phyloP scores from a whole-genome alignment of 2,888 invertebrate genomes.

The Agrotis ipsilon region DNA sequence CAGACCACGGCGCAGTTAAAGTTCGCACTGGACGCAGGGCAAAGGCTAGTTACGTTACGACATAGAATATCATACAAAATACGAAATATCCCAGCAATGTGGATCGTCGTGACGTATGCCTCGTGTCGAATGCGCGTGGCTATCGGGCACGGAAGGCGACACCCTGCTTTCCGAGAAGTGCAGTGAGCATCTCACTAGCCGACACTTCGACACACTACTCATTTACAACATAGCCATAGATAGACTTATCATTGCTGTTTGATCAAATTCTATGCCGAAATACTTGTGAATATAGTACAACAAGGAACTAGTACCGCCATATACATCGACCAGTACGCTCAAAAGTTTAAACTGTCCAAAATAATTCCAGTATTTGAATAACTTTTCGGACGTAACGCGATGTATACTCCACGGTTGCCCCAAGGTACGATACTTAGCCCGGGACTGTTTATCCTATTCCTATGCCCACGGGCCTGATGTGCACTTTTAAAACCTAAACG shows the following conservation, averaged over 20 bases:
- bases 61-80: constrained; percentile 7
- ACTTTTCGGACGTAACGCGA: background rate
- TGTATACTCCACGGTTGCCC: background rate
- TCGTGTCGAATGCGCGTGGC: constrained; percentile 51
- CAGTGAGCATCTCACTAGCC: constrained; percentile 68
- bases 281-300: background rate
- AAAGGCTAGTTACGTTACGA: too few relatives aligned
- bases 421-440: background rate
- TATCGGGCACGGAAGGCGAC: constrained; percentile 71
- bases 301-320: background rate
- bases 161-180: constrained; percentile 78
- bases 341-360: background rate
- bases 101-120: constrained; percentile 51
- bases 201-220: constrained; percentile 27
- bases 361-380: background rate
- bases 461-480: background rate
- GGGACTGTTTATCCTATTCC: background rate
- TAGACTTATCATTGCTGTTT: constrained; percentile 29
- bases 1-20: too few relatives aligned
- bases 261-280: background rate
- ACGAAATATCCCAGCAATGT: constrained; percentile 37
- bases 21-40: too few relatives aligned
- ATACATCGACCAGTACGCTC: background rate
- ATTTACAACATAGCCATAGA: constrained; percentile 18
- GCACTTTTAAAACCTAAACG: background rate